Evolutionary conservation across 2,888 invertebrate genomes (phyloP).

Genomic region (Hermodice carunculata): DNA sequence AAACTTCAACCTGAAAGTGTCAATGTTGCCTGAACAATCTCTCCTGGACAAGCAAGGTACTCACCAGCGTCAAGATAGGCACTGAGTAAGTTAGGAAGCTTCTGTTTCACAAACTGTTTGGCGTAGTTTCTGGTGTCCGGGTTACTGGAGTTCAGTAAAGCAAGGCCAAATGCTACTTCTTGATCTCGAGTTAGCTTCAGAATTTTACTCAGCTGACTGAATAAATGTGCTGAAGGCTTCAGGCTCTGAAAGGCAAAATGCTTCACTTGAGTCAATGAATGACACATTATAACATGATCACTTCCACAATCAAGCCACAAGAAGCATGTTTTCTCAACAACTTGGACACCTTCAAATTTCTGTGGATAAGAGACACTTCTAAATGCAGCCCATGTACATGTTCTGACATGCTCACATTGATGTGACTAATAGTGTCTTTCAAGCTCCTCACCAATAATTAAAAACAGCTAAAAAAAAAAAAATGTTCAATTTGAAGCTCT

Average conservation of each 20-base stretch:
- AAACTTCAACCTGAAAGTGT: background rate
- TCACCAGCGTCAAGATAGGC: constrained; percentile 87
- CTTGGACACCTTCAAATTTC: no score
- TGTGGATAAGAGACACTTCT: no score
- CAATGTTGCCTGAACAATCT: background rate
- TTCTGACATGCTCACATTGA: no score
- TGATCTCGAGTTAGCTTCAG: constrained; percentile 89
- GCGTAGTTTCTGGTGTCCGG: constrained; percentile 82
- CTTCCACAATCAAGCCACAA: no score
- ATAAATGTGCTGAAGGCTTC: constrained; percentile 83
- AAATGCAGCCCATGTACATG: no score
- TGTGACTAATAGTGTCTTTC: no score
- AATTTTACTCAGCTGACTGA: constrained; percentile 86
- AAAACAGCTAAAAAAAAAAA: no score
- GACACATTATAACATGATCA: background rate
- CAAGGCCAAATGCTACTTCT: constrained; percentile 91
- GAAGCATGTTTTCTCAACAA: no score
- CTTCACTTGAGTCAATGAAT: background rate
- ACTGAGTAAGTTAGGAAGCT: constrained; percentile 80
- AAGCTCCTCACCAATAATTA: no score
- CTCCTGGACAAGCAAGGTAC: no score
- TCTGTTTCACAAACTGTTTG: constrained; percentile 83
- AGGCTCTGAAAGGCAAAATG: constrained; percentile 75
- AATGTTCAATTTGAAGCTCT: no score
- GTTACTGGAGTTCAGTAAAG: constrained; percentile 84